Evolutionary conservation across 2,113 vertebrate species (phyloP), one percentile per base, ranked within the genome.

Genomic region (Deroptyus accipitrinus): DNA sequence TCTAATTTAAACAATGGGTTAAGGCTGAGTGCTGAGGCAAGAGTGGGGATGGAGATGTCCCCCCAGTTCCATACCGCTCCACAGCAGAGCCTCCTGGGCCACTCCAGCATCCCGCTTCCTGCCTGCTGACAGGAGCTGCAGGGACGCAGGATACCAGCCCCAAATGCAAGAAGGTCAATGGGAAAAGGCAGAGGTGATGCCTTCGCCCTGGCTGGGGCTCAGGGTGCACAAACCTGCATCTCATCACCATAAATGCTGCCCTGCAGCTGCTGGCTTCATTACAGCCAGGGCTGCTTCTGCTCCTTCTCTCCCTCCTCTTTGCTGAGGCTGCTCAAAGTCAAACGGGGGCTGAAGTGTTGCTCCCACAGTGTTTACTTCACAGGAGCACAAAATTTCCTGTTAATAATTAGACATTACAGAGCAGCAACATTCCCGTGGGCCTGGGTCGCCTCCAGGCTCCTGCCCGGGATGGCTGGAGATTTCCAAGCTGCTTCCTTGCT

Each of bases 41-140:
- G 55, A 1, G 3, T 14, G 41, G 59, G 35, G 61, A 61, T 3
- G 1, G 52, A 55, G 52, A 12, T 42, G 78, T 22, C 33, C 22
- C 16, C 69, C 57, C 0, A 2, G 6, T 10, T 62, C 42, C 1
- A 1, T 7, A n/a, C 37, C 0, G 1, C 46, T 20, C 66, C 0
- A 2, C 5, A 9, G 49, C 41, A 68, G 44, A 67, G 39, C 33
- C 20, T 17, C 28, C 72, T 6, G 7, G 22, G 44, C 35, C 1
- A 3, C 19, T 23, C 41, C 4, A 4, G 30, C 22, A 39, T 23
- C 27, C 4, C 0, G 9, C 68, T 74, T 1, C 18, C n/a, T 39
- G 62, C 77, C 46, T 7, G 8, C 5, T 9, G 24, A 14, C 1
- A 13, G 16, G 39, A 5, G 9, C 54, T 62, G 46, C 51, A 24